Conservation (phyloP, 2,113 vertebrate genomes). For the Leptobrachium leishanense region DNA sequence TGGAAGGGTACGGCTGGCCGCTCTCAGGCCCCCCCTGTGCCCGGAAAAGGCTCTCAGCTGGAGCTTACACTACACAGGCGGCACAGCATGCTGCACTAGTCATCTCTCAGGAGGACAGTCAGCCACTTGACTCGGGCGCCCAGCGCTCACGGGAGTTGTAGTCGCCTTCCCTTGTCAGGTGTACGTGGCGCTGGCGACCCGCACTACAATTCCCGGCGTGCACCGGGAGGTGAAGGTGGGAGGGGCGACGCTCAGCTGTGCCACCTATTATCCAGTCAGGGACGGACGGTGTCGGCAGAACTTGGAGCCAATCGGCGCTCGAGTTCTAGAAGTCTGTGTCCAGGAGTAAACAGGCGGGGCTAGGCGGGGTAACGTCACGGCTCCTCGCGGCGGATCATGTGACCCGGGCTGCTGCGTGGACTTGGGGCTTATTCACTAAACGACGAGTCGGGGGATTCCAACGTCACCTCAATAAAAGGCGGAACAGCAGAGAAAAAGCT, state of each 20-base stretch:
- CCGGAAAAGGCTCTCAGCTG: conserved; percentile 26
- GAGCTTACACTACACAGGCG: conserved; percentile 30
- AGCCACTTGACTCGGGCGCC: conserved; percentile 9
- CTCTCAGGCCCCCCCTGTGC: neutral
- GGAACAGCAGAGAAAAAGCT: too few species aligned
- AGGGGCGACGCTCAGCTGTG: neutral
- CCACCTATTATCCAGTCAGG: neutral
- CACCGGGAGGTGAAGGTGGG: rapidly evolving
- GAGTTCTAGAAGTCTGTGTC: neutral
- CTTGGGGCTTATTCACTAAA: too few species aligned
- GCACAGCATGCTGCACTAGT: conserved; percentile 52
- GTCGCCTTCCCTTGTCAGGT: neutral
- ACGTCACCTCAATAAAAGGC: too few species aligned
- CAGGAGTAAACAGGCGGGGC: neutral
- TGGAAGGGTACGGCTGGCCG: neutral
- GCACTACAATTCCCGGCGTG: conserved; percentile 30
- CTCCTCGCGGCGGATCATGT: too few species aligned
- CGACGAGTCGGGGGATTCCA: too few species aligned
- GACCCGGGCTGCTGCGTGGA: too few species aligned
- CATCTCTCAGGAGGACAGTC: conserved; percentile 34
- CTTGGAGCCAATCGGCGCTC: conserved; percentile 27
- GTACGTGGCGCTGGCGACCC: neutral
- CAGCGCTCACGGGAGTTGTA: conserved; percentile 23
- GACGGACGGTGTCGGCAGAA: conserved; percentile 23
- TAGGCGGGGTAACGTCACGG: too few species aligned